Conservation (phyloP, 2,888 invertebrate genomes). For the Erynnis tages region DNA sequence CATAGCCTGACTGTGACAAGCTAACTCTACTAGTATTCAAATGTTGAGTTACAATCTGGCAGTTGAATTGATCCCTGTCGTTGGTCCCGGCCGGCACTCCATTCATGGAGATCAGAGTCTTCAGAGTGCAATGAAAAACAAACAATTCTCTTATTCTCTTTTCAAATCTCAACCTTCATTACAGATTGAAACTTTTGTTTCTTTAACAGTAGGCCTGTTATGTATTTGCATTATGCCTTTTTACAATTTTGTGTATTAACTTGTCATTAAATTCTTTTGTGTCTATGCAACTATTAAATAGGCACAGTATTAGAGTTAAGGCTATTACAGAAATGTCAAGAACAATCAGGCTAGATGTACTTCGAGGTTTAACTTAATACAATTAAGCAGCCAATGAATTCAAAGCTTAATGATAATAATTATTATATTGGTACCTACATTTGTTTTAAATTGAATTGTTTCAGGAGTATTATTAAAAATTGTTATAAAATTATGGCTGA, state of each 20-base stretch:
- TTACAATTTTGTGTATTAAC: too few species aligned
- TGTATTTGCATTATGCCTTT: too few species aligned
- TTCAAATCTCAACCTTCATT: not conserved
- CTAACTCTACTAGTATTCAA: slow-evolving; percentile 59
- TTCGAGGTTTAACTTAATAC: not conserved
- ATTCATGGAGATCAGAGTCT: slow-evolving; percentile 76
- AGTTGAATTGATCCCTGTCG: slow-evolving; percentile 61
- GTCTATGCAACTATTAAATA: too few species aligned
- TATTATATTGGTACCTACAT: too few species aligned
- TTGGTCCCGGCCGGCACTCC: slow-evolving; percentile 69
- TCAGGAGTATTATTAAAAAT: too few species aligned
- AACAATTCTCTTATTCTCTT: slow-evolving; percentile 32
- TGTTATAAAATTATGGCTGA: not conserved
- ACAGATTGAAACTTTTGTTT: too few species aligned
- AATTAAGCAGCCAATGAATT: slow-evolving; percentile 23
- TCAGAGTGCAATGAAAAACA: slow-evolving; percentile 66
- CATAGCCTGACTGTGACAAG: slow-evolving; percentile 70
- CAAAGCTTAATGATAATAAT: not conserved
- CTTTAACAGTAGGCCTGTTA: too few species aligned
- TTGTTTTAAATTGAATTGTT: too few species aligned
- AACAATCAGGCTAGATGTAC: slow-evolving; percentile 22
- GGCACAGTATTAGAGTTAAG: not conserved
- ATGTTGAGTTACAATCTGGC: slow-evolving; percentile 63
- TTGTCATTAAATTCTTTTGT: too few species aligned
- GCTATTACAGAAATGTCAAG: not conserved